phyloP scores from a whole-genome alignment of 2,113 vertebrate genomes.

The Aleadryas rufinucha region DNA sequence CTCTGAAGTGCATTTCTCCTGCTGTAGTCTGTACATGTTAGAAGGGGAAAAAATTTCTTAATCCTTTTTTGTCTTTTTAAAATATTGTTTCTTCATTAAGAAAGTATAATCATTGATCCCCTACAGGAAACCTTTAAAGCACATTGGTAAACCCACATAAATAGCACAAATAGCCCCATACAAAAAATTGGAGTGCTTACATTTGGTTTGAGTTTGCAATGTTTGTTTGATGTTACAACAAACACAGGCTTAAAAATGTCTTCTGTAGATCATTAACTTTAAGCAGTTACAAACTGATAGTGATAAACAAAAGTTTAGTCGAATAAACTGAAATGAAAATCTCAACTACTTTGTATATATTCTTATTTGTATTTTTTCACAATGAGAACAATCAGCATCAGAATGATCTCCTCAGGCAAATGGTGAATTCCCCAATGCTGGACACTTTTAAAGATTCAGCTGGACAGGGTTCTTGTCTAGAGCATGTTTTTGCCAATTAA shows the following conservation, averaged over 20 bases:
- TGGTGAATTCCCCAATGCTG: not conserved
- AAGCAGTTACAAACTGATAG: not conserved
- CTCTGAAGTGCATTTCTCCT: not conserved
- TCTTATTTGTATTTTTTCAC: not conserved
- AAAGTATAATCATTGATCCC: not conserved
- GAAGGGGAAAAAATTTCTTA: not conserved
- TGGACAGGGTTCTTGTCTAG: not conserved
- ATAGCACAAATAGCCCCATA: not conserved
- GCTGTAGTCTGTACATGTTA: not conserved
- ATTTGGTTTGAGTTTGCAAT: not conserved
- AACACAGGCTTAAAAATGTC: not conserved
- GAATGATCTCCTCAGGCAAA: not conserved
- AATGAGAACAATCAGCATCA: not conserved
- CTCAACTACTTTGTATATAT: not conserved
- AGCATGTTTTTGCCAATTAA: not conserved
- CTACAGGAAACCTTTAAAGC: not conserved
- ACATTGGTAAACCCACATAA: not conserved
- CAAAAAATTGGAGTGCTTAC: not conserved
- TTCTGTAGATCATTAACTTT: constrained; percentile 12
- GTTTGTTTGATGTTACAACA: constrained; percentile 21
- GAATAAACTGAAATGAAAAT: not conserved
- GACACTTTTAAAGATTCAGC: not conserved
- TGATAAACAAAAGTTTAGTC: not conserved
- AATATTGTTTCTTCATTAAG: not conserved
- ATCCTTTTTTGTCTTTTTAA: not conserved